Percentiles rank a stretch among this genome's conserved stretches.
Evolutionary conservation across 2,888 invertebrate species (phyloP).

Genomic region (Latrodectus hesperus): DNA sequence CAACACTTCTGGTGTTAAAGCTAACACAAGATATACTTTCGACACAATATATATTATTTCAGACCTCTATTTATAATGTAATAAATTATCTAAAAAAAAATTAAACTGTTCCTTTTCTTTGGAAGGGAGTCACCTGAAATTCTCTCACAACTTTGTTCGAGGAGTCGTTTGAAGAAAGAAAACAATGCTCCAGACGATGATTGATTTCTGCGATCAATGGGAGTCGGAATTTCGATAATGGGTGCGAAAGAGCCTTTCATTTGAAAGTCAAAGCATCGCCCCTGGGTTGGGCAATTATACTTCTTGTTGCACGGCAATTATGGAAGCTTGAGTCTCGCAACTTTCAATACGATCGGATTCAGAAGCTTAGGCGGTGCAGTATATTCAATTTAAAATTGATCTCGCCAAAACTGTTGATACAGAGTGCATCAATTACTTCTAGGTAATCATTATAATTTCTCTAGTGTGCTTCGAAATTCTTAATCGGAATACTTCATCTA

Average conservation of each 20-base stretch:
- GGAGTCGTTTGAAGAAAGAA: background rate
- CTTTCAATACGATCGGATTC: too few species aligned
- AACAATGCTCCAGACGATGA: constrained; percentile 1
- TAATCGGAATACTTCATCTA: too few species aligned
- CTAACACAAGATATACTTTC: too few species aligned
- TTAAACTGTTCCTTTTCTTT: background rate
- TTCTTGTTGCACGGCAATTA: background rate
- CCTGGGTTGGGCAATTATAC: background rate
- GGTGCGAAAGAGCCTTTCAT: constrained; percentile 32
- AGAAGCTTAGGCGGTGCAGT: too few species aligned
- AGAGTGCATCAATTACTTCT: too few species aligned
- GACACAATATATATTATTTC: too few species aligned
- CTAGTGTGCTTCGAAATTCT: too few species aligned
- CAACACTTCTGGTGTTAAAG: too few species aligned
- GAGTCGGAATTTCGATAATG: constrained; percentile 26
- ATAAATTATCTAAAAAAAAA: background rate
- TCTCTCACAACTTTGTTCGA: background rate
- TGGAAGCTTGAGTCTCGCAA: background rate
- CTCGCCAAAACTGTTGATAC: too few species aligned
- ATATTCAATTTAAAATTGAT: too few species aligned
- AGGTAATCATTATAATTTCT: too few species aligned
- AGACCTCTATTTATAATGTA: too few species aligned
- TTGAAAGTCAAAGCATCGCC: constrained; percentile 7
- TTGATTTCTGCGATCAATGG: constrained; percentile 3
- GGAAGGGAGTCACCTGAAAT: background rate